Evolutionary conservation across 2,797 vertebrate species (phyloP).

Genomic region (Coilia nasus): DNA sequence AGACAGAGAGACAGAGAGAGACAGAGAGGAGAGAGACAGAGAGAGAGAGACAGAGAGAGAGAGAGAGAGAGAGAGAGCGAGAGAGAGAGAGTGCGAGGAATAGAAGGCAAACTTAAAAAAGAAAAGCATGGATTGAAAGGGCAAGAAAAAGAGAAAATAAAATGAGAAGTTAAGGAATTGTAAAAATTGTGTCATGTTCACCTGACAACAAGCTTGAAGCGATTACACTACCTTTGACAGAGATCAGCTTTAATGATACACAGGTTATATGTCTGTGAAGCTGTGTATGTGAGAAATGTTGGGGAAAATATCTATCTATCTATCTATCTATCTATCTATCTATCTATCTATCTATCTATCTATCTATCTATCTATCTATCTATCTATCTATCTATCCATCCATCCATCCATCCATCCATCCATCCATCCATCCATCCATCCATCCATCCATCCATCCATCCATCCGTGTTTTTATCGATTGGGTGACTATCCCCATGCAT

Average conservation of each 20-base stretch:
- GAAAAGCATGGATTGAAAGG: not conserved
- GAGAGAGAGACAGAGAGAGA: not conserved
- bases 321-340: too few species aligned
- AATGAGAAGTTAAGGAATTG: not conserved
- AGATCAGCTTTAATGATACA: too few species aligned
- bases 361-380: slow-evolving; percentile 34
- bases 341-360: slow-evolving; percentile 28
- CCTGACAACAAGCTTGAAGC: not conserved
- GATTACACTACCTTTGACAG: not conserved
- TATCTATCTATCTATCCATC: too few species aligned
- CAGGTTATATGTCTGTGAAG: too few species aligned
- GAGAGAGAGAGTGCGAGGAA: not conserved
- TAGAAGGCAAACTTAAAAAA: not conserved
- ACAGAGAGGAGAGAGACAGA: too few species aligned
- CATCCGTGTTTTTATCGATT: too few species aligned
- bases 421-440: too few species aligned
- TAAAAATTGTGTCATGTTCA: slow-evolving; percentile 5
- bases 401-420: too few species aligned
- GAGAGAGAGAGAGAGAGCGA: not conserved
- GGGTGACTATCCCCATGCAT: not conserved
- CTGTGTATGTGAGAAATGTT: too few species aligned
- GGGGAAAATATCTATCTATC: too few species aligned
- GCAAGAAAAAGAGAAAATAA: not conserved
- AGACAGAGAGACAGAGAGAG: not conserved
- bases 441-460: too few species aligned